Conservation (phyloP, 2,888 invertebrate species). For the Balanococcus diminutus region DNA sequence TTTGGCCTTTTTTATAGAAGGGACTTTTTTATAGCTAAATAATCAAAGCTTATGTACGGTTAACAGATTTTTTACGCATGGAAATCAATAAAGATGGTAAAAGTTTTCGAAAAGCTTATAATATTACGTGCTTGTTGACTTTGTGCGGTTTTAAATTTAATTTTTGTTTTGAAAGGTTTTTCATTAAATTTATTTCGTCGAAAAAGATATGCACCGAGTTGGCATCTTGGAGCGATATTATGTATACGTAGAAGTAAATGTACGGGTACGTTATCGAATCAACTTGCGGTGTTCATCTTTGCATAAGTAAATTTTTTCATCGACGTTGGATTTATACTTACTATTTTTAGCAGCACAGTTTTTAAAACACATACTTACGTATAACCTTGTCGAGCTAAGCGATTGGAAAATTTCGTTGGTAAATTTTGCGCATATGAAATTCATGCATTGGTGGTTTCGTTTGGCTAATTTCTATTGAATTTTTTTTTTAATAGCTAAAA, state of each 20-base stretch:
- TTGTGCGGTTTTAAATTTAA: slow-evolving; percentile 25
- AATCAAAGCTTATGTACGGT: slow-evolving; percentile 1
- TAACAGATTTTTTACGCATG: background rate
- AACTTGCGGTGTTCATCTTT: slow-evolving; percentile 19
- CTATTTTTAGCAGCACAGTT: background rate
- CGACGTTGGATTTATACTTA: background rate
- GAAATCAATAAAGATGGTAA: background rate
- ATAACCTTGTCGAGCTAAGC: background rate
- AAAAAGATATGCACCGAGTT: slow-evolving; percentile 9
- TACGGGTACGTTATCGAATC: background rate
- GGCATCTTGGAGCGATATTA: slow-evolving; percentile 23
- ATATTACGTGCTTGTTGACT: slow-evolving; percentile 8
- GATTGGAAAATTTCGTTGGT: background rate
- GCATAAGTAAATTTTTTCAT: slow-evolving; percentile 25
- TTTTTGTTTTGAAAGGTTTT: slow-evolving; percentile 29
- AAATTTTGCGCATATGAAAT: background rate
- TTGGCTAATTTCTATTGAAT: background rate
- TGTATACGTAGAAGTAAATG: too few species aligned
- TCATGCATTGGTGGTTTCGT: background rate
- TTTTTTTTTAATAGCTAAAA: too few species aligned
- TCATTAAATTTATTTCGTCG: slow-evolving; percentile 25
- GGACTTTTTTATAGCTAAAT: background rate
- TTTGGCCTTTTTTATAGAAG: background rate
- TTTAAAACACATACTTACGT: background rate
- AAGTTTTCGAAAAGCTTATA: background rate